Conservation (phyloP, 2,888 invertebrate genomes). For the Acanthosepion lycidas region DNA sequence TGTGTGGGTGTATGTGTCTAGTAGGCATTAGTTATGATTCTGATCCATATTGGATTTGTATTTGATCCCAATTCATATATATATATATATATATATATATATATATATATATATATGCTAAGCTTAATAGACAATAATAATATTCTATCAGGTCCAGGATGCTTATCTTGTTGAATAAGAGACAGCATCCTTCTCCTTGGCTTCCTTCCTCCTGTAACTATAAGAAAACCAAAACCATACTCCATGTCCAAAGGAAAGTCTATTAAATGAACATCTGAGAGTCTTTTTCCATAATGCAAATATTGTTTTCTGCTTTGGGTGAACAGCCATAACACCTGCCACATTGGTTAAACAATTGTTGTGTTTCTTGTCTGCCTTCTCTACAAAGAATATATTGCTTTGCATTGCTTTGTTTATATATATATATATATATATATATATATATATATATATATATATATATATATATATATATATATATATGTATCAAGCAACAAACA, state of each 20-base stretch:
- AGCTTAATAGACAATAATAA: not conserved
- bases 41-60: too few species aligned
- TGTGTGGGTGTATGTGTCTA: too few species aligned
- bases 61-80: too few species aligned
- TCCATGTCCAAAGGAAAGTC: not conserved
- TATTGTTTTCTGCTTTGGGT: not conserved
- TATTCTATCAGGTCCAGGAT: not conserved
- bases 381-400: not conserved
- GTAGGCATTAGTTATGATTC: too few species aligned
- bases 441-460: too few species aligned
- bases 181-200: not conserved
- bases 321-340: not conserved
- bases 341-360: not conserved
- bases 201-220: not conserved
- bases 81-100: too few species aligned
- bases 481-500: too few species aligned
- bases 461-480: too few species aligned
- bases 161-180: not conserved
- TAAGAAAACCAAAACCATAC: not conserved
- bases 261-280: not conserved
- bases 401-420: not conserved
- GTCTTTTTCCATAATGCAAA: not conserved
- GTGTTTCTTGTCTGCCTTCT: not conserved
- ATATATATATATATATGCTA: too few species aligned
- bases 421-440: too few species aligned